Conservation (phyloP, 1,140 invertebrate species). For the Drosophila kikkawai region DNA sequence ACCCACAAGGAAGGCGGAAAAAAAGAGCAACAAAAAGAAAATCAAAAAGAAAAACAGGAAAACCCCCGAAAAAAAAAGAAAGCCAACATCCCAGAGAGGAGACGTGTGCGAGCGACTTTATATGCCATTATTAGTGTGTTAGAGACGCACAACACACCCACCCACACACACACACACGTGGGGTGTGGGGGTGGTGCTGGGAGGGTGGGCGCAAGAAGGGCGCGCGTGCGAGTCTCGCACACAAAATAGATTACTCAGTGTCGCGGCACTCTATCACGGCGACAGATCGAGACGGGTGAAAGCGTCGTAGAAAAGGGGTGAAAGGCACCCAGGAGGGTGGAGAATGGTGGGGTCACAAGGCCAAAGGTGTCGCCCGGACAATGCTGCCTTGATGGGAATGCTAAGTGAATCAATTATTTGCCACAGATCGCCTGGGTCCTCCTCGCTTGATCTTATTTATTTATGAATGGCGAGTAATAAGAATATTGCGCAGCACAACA, state of each 20-base stretch:
- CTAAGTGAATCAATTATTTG: conserved; percentile 47
- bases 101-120: conserved; percentile 76
- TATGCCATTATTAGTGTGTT: conserved; percentile 73
- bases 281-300: conserved; percentile 30
- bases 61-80: conserved; percentile 33
- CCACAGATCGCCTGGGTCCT: background rate
- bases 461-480: conserved; percentile 14
- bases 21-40: conserved; percentile 1
- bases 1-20: background rate
- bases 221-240: conserved; percentile 45
- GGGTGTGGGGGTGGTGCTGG: background rate
- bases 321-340: background rate
- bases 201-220: background rate
- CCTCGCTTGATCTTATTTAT: background rate
- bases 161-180: background rate
- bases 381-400: conserved; percentile 35
- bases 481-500: background rate
- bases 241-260: conserved; percentile 81
- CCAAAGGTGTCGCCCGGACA: conserved; percentile 36
- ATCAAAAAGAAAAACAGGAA: conserved; percentile 30
- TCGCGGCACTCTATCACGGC: conserved; percentile 76
- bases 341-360: background rate
- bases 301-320: background rate
- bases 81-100: conserved; percentile 37
- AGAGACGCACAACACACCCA: conserved; percentile 32